phyloP scores from a whole-genome alignment of 1,140 invertebrate genomes.

The Trichonephila clavata region DNA sequence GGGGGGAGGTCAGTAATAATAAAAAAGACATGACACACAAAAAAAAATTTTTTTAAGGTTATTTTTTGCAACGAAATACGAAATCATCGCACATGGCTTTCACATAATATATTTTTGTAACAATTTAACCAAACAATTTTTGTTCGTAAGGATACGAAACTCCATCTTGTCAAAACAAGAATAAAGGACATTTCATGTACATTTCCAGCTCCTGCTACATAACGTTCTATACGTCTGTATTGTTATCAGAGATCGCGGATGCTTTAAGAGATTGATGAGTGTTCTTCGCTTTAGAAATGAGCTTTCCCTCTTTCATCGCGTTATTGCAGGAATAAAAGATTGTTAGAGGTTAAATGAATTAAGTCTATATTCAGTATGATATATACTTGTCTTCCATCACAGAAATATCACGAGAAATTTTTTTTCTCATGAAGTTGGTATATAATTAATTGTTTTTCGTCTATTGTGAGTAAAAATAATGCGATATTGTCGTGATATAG shows the following conservation, averaged over 20 bases:
- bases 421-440: not conserved
- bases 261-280: conserved; percentile 59
- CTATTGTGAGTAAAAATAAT: no score
- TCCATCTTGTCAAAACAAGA: not conserved
- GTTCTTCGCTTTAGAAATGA: conserved; percentile 19
- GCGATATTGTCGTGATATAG: no score
- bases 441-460: not conserved
- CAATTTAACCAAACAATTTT: not conserved
- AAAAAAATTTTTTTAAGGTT: no score
- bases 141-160: not conserved
- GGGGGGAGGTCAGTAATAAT: not conserved
- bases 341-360: not conserved
- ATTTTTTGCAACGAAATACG: not conserved
- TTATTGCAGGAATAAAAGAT: not conserved
- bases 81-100: not conserved
- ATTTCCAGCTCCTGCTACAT: conserved; percentile 7
- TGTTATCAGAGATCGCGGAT: conserved; percentile 52
- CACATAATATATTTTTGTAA: not conserved
- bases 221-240: not conserved
- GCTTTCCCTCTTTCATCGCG: not conserved
- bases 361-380: not conserved
- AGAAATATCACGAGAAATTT: no score
- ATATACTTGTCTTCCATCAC: no score
- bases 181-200: conserved; percentile 21
- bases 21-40: not conserved